Percentiles rank a stretch among this genome's conserved stretches.
Evolutionary conservation across 2,888 invertebrate genomes (phyloP).

Genomic region (Nymphalis c-album): DNA sequence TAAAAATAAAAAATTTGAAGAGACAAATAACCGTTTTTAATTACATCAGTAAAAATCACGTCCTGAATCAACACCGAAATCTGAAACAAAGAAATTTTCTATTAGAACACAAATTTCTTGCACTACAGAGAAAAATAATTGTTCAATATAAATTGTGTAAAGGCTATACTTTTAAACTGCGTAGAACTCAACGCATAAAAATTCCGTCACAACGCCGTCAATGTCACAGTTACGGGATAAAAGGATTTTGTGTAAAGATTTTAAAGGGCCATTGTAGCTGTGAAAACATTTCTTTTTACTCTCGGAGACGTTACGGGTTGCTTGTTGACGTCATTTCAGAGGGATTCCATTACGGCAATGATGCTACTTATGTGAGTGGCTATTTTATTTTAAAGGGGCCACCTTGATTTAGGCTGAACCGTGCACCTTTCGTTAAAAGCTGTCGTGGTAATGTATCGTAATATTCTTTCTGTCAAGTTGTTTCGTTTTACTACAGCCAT

Average conservation of each 20-base stretch:
- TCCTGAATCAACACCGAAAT: conserved; percentile 16
- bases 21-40: conserved; percentile 19
- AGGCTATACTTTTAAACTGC: conserved; percentile 7
- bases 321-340: conserved; percentile 52
- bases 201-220: conserved; percentile 22
- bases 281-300: conserved; percentile 60
- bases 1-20: conserved; percentile 5
- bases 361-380: conserved; percentile 52
- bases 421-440: not conserved
- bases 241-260: conserved; percentile 47
- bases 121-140: not conserved
- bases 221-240: conserved; percentile 37
- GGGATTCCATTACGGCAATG: conserved; percentile 62
- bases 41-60: conserved; percentile 18
- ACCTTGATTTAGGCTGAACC: conserved; percentile 18
- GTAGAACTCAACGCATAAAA: conserved; percentile 28
- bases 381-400: conserved; percentile 56
- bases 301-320: conserved; percentile 35
- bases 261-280: conserved; percentile 51
- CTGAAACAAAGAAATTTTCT: conserved; percentile 23
- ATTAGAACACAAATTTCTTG: not conserved
- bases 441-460: not conserved
- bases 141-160: not conserved
- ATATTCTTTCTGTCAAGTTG: not conserved
- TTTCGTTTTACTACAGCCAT: conserved; percentile 3